phyloP scores from a whole-genome alignment of 2,113 vertebrate species.

The Regulus satrapa region DNA sequence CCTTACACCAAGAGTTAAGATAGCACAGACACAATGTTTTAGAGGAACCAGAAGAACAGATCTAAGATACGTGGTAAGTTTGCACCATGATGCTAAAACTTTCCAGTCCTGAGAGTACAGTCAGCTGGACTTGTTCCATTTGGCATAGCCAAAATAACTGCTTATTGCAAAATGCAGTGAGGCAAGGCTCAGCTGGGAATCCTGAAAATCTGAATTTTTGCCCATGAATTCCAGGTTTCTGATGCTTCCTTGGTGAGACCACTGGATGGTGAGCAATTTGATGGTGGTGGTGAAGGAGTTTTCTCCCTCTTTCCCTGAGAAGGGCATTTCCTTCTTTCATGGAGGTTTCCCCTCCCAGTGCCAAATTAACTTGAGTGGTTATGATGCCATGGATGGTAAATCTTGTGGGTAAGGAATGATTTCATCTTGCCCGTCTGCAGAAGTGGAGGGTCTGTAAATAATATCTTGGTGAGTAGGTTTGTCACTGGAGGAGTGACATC shows the following conservation, averaged over 20 bases:
- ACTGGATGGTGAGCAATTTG: fast-evolving
- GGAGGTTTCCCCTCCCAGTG: not conserved
- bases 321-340: not conserved
- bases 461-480: not conserved
- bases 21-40: not conserved
- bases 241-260: not conserved
- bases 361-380: no score
- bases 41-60: not conserved
- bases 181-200: not conserved
- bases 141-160: not conserved
- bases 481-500: not conserved
- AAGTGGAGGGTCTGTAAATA: not conserved
- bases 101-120: not conserved
- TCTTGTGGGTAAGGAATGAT: not conserved
- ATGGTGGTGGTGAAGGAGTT: fast-evolving
- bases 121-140: not conserved
- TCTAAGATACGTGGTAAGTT: not conserved
- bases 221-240: fast-evolving
- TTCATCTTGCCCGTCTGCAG: not conserved
- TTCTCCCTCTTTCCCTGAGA: not conserved
- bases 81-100: not conserved
- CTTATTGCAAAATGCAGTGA: no score
- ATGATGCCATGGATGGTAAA: not conserved
- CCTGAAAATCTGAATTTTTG: not conserved
- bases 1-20: not conserved